phyloP scores from a whole-genome alignment of 2,888 invertebrate genomes.

The Acanthococcus lagerstroemiae region DNA sequence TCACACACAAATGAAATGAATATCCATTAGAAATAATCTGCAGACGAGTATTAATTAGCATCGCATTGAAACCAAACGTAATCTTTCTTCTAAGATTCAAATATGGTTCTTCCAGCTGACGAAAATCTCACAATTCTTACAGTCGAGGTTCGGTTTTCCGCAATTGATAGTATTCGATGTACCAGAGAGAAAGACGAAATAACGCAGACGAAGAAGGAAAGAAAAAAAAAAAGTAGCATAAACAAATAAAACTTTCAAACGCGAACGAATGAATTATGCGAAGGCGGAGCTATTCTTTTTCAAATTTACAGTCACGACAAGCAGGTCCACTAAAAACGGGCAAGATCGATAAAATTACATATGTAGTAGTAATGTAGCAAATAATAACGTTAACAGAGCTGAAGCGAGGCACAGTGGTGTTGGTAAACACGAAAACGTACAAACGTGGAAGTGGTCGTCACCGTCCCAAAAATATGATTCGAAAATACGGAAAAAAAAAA shows the following conservation, averaged over 20 bases:
- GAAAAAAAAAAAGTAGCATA: neutral
- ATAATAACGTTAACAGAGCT: constrained; percentile 26
- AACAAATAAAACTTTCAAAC: constrained; percentile 13
- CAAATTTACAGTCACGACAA: constrained; percentile 20
- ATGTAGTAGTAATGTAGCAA: constrained; percentile 26
- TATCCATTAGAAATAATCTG: too few species aligned
- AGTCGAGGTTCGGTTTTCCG: neutral
- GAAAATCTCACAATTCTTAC: neutral
- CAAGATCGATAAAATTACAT: constrained; percentile 27
- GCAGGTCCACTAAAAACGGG: constrained; percentile 15
- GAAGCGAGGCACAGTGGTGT: neutral
- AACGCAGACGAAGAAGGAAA: neutral
- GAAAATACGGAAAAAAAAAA: neutral
- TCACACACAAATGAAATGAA: too few species aligned
- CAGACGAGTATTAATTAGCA: too few species aligned
- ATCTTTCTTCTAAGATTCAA: too few species aligned
- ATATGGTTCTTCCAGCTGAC: neutral
- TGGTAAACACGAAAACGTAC: neutral
- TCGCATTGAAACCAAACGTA: too few species aligned
- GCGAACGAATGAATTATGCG: constrained; percentile 25
- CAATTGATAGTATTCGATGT: too few species aligned
- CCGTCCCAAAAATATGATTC: neutral
- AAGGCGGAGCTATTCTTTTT: constrained; percentile 22
- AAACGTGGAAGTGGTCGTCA: neutral
- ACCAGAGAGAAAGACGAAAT: neutral